phyloP scores from a whole-genome alignment of 2,797 vertebrate species.

The Clamator glandarius region DNA sequence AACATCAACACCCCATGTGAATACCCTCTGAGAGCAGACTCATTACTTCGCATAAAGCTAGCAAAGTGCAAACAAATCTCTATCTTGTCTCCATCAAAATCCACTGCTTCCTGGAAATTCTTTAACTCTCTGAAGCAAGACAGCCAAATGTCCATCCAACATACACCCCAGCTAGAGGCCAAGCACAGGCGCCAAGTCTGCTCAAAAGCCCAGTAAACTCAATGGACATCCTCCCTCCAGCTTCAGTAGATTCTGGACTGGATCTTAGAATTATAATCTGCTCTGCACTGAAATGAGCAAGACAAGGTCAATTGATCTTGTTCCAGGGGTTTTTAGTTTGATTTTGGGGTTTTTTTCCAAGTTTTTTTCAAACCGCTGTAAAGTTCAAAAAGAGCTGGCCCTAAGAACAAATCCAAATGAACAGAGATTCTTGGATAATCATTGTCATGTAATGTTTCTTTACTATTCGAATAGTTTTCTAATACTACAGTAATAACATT shows the following conservation, averaged over 20 bases:
- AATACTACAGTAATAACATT: neutral
- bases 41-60: neutral
- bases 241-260: neutral
- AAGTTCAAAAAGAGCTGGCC: neutral
- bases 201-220: neutral
- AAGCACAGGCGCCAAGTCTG: neutral
- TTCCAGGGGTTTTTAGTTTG: neutral
- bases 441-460: neutral
- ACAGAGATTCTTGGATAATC: neutral
- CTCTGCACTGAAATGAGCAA: neutral
- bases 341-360: neutral
- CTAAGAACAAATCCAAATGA: neutral
- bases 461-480: neutral
- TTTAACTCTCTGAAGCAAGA: neutral
- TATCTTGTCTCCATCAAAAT: neutral
- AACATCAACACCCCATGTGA: neutral
- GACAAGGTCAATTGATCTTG: neutral
- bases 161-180: neutral
- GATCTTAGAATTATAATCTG: neutral
- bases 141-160: neutral
- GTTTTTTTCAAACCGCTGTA: neutral
- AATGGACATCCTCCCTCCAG: neutral
- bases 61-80: neutral
- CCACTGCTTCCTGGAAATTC: neutral
- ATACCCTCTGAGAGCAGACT: neutral